Conservation (phyloP, 2,888 invertebrate species). For the Caenorhabditis parvicauda region DNA sequence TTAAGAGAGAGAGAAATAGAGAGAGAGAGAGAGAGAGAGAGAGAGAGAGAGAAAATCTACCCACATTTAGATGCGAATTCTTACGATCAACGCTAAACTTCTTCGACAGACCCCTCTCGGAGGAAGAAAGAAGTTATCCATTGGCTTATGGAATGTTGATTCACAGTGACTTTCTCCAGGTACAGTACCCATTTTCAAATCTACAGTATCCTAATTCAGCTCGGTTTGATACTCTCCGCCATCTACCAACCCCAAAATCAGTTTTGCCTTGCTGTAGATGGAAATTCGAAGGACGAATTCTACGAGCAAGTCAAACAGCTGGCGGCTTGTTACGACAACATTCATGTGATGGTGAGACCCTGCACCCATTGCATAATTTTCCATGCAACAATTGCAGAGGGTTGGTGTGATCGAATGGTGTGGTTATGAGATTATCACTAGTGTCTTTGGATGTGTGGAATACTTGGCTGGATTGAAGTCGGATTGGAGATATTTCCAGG, state of each 20-base stretch:
- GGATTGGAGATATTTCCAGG: constrained; percentile 35
- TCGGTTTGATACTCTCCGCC: constrained; percentile 40
- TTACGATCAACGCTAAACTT: too few relatives aligned
- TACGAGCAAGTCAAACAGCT: constrained; percentile 5
- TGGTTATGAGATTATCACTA: constrained; percentile 31
- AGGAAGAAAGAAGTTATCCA: constrained; percentile 26
- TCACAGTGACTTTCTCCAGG: constrained; percentile 26
- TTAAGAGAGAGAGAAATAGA: too few relatives aligned
- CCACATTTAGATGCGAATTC: too few relatives aligned
- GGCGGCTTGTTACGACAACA: constrained; percentile 7
- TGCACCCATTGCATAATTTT: neutral
- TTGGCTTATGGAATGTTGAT: constrained; percentile 32
- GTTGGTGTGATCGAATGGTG: constrained; percentile 31
- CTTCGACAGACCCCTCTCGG: constrained; percentile 5
- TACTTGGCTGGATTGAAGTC: constrained; percentile 7
- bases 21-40: too few relatives aligned
- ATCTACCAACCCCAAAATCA: constrained; percentile 56
- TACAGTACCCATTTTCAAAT: constrained; percentile 1
- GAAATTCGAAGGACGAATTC: constrained; percentile 10
- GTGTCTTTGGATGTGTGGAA: constrained; percentile 24
- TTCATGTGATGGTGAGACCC: constrained; percentile 20
- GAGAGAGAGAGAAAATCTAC: too few relatives aligned
- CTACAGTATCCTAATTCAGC: constrained; percentile 15
- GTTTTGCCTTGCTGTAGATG: constrained; percentile 50
- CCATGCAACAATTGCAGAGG: constrained; percentile 4